These are phyloP conservation scores for Heterodera schachtii DNA, from an alignment of 1,140 invertebrate species.

Conservation along the genomic window DNA sequence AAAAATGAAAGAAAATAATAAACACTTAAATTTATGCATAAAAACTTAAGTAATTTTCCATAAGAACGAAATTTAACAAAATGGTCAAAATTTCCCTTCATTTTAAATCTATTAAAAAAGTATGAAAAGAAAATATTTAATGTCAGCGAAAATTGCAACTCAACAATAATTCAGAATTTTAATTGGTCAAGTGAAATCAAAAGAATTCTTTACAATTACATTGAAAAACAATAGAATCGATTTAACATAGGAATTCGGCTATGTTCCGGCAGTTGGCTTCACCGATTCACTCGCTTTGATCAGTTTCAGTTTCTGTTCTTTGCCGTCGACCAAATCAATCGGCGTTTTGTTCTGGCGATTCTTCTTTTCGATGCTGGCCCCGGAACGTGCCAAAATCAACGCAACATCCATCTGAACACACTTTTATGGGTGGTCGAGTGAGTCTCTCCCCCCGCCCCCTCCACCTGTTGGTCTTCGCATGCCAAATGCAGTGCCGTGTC, in stretches of 20 bases:
- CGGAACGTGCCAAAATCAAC: conserved; percentile 76
- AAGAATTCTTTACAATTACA: too few relatives aligned
- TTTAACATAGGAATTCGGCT: background rate
- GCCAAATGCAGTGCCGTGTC: conserved; percentile 81
- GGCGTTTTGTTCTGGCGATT: conserved; percentile 79
- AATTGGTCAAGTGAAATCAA: too few relatives aligned
- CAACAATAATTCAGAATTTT: too few relatives aligned
- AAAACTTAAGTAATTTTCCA: background rate
- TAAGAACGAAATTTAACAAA: too few relatives aligned
- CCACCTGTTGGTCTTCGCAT: conserved; percentile 75
- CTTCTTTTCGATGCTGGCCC: conserved; percentile 74
- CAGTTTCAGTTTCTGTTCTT: conserved; percentile 34
- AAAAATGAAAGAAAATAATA: background rate
- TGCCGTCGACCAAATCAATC: conserved; percentile 73
- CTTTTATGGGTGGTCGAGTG: too few relatives aligned
- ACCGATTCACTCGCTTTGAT: conserved; percentile 25
- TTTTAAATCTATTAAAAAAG: too few relatives aligned
- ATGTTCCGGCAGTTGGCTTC: background rate
- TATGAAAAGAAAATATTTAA: too few relatives aligned
- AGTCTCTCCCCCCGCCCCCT: conserved; percentile 46
- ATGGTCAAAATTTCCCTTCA: too few relatives aligned
- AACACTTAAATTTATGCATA: background rate
- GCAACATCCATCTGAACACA: conserved; percentile 67
- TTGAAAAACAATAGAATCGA: background rate
- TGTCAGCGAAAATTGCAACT: too few relatives aligned